Evolutionary conservation across 92 coral and sea anemone genomes (phyloP).

Genomic region (Plumapathes pennacea): DNA sequence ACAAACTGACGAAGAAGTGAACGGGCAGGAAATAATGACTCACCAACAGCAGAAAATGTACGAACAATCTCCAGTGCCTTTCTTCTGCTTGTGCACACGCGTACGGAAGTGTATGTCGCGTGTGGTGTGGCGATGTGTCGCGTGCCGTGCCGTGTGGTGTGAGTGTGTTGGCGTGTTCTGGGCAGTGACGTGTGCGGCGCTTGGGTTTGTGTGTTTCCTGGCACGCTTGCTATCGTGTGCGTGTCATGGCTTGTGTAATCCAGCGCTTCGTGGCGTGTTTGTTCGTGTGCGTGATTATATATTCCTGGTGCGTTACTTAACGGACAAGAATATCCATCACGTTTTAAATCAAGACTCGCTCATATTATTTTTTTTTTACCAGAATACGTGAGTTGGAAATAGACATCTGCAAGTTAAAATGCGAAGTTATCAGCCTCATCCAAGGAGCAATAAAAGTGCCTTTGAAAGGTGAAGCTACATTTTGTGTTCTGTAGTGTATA

Average conservation of each 20-base stretch:
- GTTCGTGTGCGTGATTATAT: no score
- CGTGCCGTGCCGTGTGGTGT: neutral
- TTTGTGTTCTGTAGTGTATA: no score
- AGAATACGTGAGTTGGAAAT: slow-evolving; percentile 77
- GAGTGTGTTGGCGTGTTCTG: neutral
- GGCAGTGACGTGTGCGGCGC: no score
- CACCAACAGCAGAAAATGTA: slow-evolving; percentile 62
- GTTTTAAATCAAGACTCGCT: no score
- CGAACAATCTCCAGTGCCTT: slow-evolving; percentile 4
- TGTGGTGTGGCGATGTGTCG: neutral
- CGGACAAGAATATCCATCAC: no score
- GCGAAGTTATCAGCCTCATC: slow-evolving; percentile 83
- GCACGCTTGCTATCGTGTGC: no score
- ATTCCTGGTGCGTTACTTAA: no score
- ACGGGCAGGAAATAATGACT: slow-evolving; percentile 22
- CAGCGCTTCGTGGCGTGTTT: no score
- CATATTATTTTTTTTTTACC: neutral
- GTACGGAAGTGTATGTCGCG: neutral
- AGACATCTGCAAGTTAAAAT: slow-evolving; percentile 78
- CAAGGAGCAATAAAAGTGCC: slow-evolving; percentile 84
- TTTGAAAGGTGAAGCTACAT: slow-evolving; percentile 69
- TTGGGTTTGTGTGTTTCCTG: no score
- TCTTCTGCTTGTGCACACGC: neutral
- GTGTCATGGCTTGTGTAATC: no score
- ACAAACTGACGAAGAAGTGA: slow-evolving; percentile 21